Percentiles rank a stretch among this genome's conserved stretches.
Evolutionary conservation across 2,113 vertebrate genomes (phyloP).

Genomic region (Archocentrus centrarchus): DNA sequence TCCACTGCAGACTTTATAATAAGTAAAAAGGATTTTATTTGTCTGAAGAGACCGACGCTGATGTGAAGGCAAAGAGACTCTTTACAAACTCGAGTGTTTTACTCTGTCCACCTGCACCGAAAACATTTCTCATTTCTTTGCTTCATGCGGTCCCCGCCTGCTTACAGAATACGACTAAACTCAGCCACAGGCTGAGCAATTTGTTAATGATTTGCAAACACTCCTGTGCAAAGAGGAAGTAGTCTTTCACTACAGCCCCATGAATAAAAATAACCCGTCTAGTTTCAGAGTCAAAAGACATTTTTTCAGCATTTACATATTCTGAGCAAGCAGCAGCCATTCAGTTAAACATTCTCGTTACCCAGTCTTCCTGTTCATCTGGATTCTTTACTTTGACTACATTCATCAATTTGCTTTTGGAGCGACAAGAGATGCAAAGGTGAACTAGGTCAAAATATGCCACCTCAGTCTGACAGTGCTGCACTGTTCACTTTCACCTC

Average conservation of each 20-base stretch:
- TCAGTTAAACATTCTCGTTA: not conserved
- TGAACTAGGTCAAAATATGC: not conserved
- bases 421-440: not conserved
- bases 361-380: not conserved
- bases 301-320: not conserved
- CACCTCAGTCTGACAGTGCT: no score
- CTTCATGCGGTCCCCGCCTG: not conserved
- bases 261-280: not conserved
- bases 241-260: not conserved
- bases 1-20: not conserved
- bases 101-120: not conserved
- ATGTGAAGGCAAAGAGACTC: not conserved
- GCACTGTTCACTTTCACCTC: not conserved
- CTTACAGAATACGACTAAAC: not conserved
- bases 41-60: not conserved
- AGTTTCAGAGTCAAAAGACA: not conserved
- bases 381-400: not conserved
- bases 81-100: not conserved
- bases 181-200: not conserved
- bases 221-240: slow-evolving; percentile 41
- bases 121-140: not conserved
- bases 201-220: slow-evolving; percentile 51
- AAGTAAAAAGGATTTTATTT: not conserved
- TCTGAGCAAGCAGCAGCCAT: not conserved
- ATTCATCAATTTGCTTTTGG: not conserved